Conservation (phyloP, 1,140 invertebrate species). For the Cephus cinctus region DNA sequence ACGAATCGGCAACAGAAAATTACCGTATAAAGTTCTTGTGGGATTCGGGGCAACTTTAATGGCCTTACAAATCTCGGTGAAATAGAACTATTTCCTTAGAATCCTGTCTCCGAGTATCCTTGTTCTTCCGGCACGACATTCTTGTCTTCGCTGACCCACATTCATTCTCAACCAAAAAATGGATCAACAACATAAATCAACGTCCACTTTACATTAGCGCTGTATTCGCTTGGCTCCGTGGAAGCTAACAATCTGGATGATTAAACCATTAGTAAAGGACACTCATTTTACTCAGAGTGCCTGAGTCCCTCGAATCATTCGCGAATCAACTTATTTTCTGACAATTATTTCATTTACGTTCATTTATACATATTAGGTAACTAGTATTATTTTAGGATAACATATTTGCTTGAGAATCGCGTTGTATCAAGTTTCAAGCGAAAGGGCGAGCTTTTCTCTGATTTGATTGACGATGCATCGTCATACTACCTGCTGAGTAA, state of each 20-base stretch:
- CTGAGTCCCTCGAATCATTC: slow-evolving; percentile 7
- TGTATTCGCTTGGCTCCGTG: neutral
- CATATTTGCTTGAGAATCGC: too few species aligned
- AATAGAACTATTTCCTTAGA: slow-evolving; percentile 29
- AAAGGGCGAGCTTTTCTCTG: too few species aligned
- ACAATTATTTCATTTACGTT: slow-evolving; percentile 9
- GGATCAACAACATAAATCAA: slow-evolving; percentile 17
- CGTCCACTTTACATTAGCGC: slow-evolving; percentile 21
- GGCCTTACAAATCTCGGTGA: slow-evolving; percentile 32
- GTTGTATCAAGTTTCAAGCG: too few species aligned
- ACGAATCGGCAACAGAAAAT: slow-evolving; percentile 16
- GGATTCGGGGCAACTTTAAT: slow-evolving; percentile 27
- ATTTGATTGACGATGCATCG: too few species aligned
- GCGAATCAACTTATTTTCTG: neutral
- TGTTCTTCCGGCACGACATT: slow-evolving; percentile 4
- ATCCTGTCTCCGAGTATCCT: slow-evolving; percentile 9
- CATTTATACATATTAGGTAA: slow-evolving; percentile 10
- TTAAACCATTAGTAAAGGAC: slow-evolving; percentile 12
- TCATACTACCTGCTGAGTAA: too few species aligned
- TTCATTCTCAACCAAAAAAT: slow-evolving; percentile 7
- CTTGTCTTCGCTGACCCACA: slow-evolving; percentile 2
- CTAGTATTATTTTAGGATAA: slow-evolving; percentile 18
- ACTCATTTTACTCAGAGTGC: slow-evolving; percentile 6
- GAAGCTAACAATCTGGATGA: too few species aligned
- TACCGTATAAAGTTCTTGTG: slow-evolving; percentile 21